phyloP scores from a whole-genome alignment of 2,113 vertebrate genomes.

The Eclectus roratus region DNA sequence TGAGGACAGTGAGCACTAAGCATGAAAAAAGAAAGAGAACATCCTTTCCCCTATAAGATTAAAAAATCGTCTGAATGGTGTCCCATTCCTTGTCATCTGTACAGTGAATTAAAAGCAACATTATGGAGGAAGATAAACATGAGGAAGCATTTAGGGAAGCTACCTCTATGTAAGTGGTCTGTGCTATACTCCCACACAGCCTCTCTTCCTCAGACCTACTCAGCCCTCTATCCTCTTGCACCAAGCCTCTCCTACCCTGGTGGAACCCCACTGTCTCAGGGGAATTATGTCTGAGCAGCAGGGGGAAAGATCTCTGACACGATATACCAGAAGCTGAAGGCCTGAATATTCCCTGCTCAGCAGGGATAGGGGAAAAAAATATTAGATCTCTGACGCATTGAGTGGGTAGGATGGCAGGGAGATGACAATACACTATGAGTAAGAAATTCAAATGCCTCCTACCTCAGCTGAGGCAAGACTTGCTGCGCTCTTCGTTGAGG shows the following conservation, averaged over 20 bases:
- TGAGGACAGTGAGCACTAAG: not conserved
- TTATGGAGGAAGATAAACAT: not conserved
- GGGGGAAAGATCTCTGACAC: not conserved
- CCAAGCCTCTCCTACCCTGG: not conserved
- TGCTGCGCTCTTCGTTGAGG: not conserved
- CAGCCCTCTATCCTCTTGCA: not conserved
- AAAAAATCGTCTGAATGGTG: not conserved
- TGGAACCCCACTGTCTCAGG: not conserved
- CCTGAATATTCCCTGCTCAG: not conserved
- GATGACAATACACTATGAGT: constrained; percentile 56
- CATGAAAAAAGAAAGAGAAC: not conserved
- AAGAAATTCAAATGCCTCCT: constrained; percentile 64
- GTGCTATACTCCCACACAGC: not conserved
- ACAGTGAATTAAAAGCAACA: not conserved
- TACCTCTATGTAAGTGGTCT: not conserved
- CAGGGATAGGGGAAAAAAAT: not conserved
- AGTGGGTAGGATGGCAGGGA: constrained; percentile 49
- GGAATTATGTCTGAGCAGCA: not conserved
- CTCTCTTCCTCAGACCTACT: not conserved
- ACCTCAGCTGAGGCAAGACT: constrained; percentile 12
- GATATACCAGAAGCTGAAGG: not conserved
- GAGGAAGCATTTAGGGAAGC: not conserved
- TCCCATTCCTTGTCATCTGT: not conserved
- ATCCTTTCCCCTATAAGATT: not conserved
- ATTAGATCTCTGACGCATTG: constrained; percentile 46